Percentiles rank a stretch among this genome's conserved stretches.
Evolutionary conservation across 2,113 vertebrate genomes (phyloP).

Genomic region (Gopherus evgoodei): DNA sequence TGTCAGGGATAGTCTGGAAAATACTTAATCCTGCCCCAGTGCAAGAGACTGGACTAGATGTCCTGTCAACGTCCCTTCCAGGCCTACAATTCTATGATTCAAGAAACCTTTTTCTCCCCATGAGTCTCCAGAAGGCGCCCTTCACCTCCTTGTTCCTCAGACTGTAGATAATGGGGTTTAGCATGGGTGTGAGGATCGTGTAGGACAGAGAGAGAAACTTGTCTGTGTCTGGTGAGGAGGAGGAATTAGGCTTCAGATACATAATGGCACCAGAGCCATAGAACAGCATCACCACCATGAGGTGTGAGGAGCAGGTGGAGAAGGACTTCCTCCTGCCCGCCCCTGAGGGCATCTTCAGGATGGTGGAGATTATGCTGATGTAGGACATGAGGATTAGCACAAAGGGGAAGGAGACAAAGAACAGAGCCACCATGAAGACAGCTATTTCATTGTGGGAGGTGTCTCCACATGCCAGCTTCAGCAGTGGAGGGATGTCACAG

Average conservation of each 20-base stretch:
- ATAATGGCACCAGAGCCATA: conserved; percentile 1
- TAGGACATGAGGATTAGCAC: not conserved
- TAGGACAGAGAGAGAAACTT: conserved; percentile 36
- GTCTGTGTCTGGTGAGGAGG: not conserved
- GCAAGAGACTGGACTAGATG: too few relatives aligned
- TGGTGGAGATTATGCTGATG: not conserved
- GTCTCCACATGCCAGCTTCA: not conserved
- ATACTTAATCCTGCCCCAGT: too few relatives aligned
- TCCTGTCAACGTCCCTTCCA: not conserved
- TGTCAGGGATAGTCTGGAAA: too few relatives aligned
- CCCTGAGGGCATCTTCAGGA: not conserved
- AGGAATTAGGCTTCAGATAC: not conserved
- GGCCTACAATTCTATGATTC: not conserved
- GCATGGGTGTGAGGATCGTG: conserved; percentile 10
- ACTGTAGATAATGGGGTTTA: conserved; percentile 1
- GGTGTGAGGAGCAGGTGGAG: not conserved
- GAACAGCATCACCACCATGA: not conserved
- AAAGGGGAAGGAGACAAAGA: not conserved
- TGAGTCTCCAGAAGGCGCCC: conserved; percentile 27
- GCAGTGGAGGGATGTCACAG: too few relatives aligned
- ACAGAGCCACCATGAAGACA: not conserved
- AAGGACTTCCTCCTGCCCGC: not conserved
- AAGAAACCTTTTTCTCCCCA: not conserved
- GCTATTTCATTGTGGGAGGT: not conserved
- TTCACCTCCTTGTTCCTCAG: not conserved